Conservation (phyloP, 2,888 invertebrate species). For the Aricia artaxerxes region DNA sequence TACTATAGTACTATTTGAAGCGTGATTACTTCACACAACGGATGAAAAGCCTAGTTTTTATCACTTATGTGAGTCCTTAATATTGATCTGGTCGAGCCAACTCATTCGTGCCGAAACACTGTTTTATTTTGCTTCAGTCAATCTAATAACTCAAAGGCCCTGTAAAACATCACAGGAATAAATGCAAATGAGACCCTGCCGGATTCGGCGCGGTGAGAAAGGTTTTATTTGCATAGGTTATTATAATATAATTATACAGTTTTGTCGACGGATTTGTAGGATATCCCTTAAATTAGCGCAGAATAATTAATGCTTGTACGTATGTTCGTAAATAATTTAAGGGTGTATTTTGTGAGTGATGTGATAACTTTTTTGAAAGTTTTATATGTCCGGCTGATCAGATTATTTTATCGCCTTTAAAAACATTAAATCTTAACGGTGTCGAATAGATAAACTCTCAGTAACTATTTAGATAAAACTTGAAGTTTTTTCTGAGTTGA, state of each 20-base stretch:
- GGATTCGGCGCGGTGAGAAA: neutral
- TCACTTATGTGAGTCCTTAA: too few species aligned
- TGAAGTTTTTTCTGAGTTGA: too few species aligned
- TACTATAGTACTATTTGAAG: too few species aligned
- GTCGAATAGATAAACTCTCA: too few species aligned
- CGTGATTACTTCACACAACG: too few species aligned
- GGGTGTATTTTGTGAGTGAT: neutral
- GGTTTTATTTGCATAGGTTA: conserved; percentile 22
- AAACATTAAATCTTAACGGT: too few species aligned
- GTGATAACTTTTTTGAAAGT: neutral
- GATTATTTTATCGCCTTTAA: too few species aligned
- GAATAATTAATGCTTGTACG: neutral
- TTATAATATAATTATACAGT: conserved; percentile 25
- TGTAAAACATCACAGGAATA: conserved; percentile 56
- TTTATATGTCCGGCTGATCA: too few species aligned
- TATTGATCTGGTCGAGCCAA: too few species aligned
- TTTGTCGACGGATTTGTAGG: conserved; percentile 1
- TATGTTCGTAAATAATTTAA: neutral
- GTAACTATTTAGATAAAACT: too few species aligned
- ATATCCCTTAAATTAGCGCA: neutral
- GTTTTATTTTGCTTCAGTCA: conserved; percentile 41
- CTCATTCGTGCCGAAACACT: neutral
- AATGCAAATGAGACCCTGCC: conserved; percentile 41
- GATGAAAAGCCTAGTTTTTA: too few species aligned
- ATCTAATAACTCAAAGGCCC: conserved; percentile 59